A percentile compares a stretch with the other conserved stretches of the same genome.
Conservation (phyloP, 2,888 invertebrate species). For the Ennomos erosarius region DNA sequence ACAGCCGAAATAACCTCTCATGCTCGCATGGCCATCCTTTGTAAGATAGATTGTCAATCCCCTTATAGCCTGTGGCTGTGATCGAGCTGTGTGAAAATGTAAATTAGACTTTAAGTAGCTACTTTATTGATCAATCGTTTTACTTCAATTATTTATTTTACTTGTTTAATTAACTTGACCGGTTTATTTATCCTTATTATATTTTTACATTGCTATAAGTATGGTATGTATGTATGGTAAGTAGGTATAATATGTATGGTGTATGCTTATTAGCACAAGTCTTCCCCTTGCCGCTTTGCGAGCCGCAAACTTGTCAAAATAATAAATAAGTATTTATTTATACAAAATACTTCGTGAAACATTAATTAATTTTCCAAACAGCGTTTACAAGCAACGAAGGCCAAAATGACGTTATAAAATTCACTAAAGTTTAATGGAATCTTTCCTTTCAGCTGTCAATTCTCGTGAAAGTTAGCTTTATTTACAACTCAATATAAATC, state of each 20-base stretch:
- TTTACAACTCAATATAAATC: slow-evolving; percentile 2
- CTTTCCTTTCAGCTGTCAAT: slow-evolving; percentile 46
- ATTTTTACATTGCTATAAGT: too few relatives aligned
- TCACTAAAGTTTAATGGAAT: slow-evolving; percentile 44
- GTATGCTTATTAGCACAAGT: too few relatives aligned
- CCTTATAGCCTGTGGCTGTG: slow-evolving; percentile 31
- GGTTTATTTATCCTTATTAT: too few relatives aligned
- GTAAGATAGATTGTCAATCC: slow-evolving; percentile 56
- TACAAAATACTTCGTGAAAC: not conserved
- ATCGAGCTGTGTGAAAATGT: slow-evolving; percentile 29
- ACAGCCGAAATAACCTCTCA: slow-evolving; percentile 71
- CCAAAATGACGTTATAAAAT: slow-evolving; percentile 36
- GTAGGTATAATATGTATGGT: too few relatives aligned
- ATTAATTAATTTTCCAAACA: slow-evolving; percentile 15
- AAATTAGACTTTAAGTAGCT: slow-evolving; percentile 28
- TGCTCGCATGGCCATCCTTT: slow-evolving; percentile 59
- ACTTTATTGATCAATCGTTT: slow-evolving; percentile 19
- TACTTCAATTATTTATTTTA: not conserved
- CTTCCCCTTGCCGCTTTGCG: too few relatives aligned
- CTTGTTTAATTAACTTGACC: not conserved
- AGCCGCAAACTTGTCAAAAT: too few relatives aligned
- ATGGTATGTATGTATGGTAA: too few relatives aligned
- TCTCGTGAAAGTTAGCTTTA: slow-evolving; percentile 47
- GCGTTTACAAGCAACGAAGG: slow-evolving; percentile 5
- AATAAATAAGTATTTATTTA: not conserved